A percentile compares a stretch with the other conserved stretches of the same genome.
Conservation (phyloP, 2,888 invertebrate species). For the Deroplatys truncata region DNA sequence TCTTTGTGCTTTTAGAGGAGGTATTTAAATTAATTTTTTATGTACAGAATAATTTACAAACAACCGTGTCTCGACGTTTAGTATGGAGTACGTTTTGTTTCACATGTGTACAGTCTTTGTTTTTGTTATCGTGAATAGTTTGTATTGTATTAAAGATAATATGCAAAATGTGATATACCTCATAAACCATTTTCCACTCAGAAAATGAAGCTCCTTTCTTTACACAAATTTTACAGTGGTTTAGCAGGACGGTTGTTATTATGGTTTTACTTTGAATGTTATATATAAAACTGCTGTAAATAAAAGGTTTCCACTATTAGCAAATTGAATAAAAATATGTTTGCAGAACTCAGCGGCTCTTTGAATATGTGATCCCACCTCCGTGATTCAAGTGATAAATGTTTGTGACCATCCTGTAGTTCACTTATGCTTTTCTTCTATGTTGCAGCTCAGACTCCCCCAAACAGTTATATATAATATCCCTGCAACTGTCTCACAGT, state of each 20-base stretch:
- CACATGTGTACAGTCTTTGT: not conserved
- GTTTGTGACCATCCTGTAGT: no score
- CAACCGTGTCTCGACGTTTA: not conserved
- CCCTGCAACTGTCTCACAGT: no score
- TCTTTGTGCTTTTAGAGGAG: not conserved
- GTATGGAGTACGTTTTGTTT: not conserved
- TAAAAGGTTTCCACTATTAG: slow-evolving; percentile 8
- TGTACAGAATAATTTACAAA: not conserved
- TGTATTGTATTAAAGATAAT: not conserved
- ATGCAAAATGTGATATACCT: not conserved
- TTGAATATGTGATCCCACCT: not conserved
- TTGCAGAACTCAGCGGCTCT: not conserved
- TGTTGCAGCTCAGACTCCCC: no score
- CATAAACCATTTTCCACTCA: not conserved
- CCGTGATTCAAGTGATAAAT: no score
- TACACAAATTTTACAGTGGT: not conserved
- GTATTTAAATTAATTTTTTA: not conserved
- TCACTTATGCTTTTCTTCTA: no score
- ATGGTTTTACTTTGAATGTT: not conserved
- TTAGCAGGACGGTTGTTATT: not conserved
- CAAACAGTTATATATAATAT: no score
- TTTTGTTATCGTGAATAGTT: not conserved
- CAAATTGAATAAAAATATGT: slow-evolving; percentile 9
- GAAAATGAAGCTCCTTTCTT: not conserved
- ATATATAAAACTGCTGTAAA: slow-evolving; percentile 2